A percentile compares a stretch with the other conserved stretches of the same genome.
phyloP scores from a whole-genome alignment of 2,113 vertebrate species.

The Planiliza haematocheilus region DNA sequence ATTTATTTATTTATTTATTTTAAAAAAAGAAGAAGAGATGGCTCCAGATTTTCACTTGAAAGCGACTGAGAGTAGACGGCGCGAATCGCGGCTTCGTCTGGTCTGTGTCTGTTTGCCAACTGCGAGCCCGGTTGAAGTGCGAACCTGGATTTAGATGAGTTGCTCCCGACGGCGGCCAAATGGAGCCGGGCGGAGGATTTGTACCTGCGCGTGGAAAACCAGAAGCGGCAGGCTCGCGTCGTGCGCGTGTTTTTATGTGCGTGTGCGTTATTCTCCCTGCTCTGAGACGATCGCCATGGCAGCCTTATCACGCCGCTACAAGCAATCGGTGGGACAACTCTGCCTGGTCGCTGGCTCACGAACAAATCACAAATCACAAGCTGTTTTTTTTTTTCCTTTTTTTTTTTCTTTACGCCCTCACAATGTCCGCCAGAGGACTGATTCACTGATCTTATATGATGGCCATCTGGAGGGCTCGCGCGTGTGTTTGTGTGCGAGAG shows the following conservation, averaged over 20 bases:
- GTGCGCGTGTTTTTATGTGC: not conserved
- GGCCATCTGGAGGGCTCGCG: conserved; percentile 74
- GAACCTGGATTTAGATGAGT: conserved; percentile 72
- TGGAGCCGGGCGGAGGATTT: conserved; percentile 42
- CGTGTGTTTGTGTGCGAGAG: conserved; percentile 16
- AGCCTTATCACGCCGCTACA: conserved; percentile 71
- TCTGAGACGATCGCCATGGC: conserved; percentile 66
- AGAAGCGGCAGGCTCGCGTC: conserved; percentile 47
- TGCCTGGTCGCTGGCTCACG: conserved; percentile 68
- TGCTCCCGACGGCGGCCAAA: conserved; percentile 43
- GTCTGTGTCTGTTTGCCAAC: conserved; percentile 63
- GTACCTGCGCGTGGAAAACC: conserved; percentile 48
- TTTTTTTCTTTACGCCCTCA: conserved; percentile 44
- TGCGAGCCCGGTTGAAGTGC: conserved; percentile 41
- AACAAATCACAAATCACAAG: conserved; percentile 73
- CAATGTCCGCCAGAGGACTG: conserved; percentile 64
- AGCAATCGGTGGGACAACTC: conserved; percentile 65
- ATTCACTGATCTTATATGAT: conserved; percentile 66
- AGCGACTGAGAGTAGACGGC: conserved; percentile 47
- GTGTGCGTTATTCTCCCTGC: conserved; percentile 38
- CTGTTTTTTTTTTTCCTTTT: conserved; percentile 32
- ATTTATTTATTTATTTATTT: too few species aligned
- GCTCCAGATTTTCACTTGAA: conserved; percentile 58
- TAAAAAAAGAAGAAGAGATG: conserved; percentile 12
- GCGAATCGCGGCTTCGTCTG: conserved; percentile 59